These are phyloP conservation scores for Catotricha subobsoleta DNA, from an alignment of 2,888 invertebrate species.

Conservation along the genomic window DNA sequence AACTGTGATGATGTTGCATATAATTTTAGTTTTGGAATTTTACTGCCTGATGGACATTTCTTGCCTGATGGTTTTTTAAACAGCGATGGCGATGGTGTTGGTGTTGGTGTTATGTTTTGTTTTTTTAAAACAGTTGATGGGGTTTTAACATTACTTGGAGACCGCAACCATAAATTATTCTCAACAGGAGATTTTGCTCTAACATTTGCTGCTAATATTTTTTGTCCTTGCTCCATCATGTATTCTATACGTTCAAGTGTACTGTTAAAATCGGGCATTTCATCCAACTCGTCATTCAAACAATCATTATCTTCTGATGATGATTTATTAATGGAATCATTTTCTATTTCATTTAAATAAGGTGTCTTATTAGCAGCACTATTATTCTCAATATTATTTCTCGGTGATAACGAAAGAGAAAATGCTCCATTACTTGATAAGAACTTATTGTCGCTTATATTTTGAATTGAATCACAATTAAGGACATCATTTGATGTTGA, in stretches of 20 bases:
- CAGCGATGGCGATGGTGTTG: neutral
- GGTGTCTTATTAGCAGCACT: too few species aligned
- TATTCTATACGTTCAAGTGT: constrained; percentile 7
- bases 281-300: neutral
- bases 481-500: too few species aligned
- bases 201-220: neutral
- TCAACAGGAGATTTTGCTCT: neutral
- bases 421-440: too few species aligned
- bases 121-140: too few species aligned
- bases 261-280: constrained; percentile 6
- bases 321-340: too few species aligned
- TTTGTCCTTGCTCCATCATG: constrained; percentile 6
- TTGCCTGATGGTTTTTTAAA: neutral
- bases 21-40: neutral
- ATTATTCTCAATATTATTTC: too few species aligned
- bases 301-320: neutral
- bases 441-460: too few species aligned
- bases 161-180: neutral
- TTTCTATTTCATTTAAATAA: too few species aligned
- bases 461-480: too few species aligned
- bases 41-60: neutral
- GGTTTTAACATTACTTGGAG: neutral
- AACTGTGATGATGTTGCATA: neutral
- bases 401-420: too few species aligned
- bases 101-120: neutral